Percentiles rank a stretch among this genome's conserved stretches.
These are phyloP conservation scores for Diabrotica balteata DNA, from an alignment of 2,888 invertebrate genomes.

Conservation along the genomic window DNA sequence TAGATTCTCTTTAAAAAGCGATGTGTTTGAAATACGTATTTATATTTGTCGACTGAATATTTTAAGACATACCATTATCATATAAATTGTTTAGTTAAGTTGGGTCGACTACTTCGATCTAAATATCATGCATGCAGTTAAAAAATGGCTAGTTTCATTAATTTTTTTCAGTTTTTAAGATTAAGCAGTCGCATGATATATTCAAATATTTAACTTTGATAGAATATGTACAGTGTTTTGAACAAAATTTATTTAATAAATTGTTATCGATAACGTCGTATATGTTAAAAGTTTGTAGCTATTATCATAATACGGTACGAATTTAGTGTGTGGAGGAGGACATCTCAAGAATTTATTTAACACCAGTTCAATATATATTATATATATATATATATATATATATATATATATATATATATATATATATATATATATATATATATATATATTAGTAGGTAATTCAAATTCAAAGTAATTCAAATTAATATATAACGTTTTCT, in stretches of 20 bases:
- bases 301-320: constrained; percentile 15
- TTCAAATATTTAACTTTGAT: constrained; percentile 39
- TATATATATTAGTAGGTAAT: no score
- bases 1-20: no score
- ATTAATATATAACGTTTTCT: no score
- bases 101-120: constrained; percentile 24
- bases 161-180: constrained; percentile 35
- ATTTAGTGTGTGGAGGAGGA: constrained; percentile 17
- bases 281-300: constrained; percentile 26
- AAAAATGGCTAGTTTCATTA: constrained; percentile 37
- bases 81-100: constrained; percentile 10
- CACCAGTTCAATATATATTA: no score
- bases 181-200: constrained; percentile 36
- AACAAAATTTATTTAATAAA: constrained; percentile 33
- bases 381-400: no score
- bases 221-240: constrained; percentile 40
- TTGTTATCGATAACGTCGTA: constrained; percentile 26
- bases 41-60: no score
- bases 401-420: no score
- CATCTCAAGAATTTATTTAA: constrained; percentile 22
- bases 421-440: no score
- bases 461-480: no score
- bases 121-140: constrained; percentile 37
- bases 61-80: constrained; percentile 1
- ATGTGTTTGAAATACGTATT: no score